Percentiles rank a stretch among this genome's conserved stretches.
phyloP scores from a whole-genome alignment of 2,888 invertebrate genomes.

The Tipula helvola region DNA sequence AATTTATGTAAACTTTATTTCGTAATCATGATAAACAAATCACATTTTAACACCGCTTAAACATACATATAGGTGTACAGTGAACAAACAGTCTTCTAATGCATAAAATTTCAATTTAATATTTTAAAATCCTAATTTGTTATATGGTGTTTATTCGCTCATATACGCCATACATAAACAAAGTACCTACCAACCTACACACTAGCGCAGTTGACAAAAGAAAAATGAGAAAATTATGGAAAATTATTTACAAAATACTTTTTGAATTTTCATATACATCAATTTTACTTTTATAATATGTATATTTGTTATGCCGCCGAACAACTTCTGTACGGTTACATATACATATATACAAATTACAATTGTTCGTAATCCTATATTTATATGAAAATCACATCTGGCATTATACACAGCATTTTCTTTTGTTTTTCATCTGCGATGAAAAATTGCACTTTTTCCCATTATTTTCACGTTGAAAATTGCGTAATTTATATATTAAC shows the following conservation, averaged over 20 bases:
- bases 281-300: neutral
- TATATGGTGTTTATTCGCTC: neutral
- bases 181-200: neutral
- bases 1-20: neutral
- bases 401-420: neutral
- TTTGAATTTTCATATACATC: conserved; percentile 4
- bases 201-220: neutral
- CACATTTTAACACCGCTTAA: neutral
- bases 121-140: neutral
- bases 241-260: conserved; percentile 4
- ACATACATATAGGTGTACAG: neutral
- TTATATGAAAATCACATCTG: neutral
- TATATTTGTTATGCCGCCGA: neutral
- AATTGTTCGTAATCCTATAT: neutral
- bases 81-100: neutral
- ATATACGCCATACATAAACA: neutral
- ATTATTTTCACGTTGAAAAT: neutral
- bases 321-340: neutral
- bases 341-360: neutral
- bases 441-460: neutral
- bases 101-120: conserved; percentile 4
- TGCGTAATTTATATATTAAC: neutral
- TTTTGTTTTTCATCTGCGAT: neutral
- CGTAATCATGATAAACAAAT: neutral
- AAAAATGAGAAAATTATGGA: conserved; percentile 4